These are phyloP conservation scores for Brienomyrus brachyistius DNA, from an alignment of 2,113 vertebrate species.

Conservation along the genomic window DNA sequence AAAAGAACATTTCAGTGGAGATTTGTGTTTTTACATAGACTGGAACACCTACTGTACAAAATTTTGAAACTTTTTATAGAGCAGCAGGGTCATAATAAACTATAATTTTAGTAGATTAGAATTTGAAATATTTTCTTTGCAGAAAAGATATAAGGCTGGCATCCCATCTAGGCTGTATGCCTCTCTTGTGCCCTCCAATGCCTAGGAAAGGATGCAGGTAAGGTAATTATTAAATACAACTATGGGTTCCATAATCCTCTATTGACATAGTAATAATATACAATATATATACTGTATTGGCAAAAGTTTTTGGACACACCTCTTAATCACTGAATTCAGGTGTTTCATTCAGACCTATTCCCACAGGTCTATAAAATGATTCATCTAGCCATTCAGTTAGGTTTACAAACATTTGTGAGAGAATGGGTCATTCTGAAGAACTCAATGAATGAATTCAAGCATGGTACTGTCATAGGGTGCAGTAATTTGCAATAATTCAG, in stretches of 20 bases:
- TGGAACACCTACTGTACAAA: not conserved
- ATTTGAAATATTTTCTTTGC: not conserved
- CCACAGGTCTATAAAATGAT: not conserved
- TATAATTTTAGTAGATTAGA: not conserved
- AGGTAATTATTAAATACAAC: not conserved
- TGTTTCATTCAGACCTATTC: not conserved
- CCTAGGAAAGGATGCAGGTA: not conserved
- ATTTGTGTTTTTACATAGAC: not conserved
- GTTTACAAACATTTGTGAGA: not conserved
- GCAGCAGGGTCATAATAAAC: not conserved
- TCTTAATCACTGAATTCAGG: not conserved
- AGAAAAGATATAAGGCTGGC: not conserved
- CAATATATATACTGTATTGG: not conserved
- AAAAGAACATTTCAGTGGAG: not conserved
- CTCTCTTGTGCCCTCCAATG: not conserved
- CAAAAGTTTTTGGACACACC: not conserved
- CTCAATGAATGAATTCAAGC: no score
- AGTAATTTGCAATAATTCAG: not conserved
- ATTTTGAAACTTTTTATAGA: not conserved
- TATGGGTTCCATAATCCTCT: not conserved
- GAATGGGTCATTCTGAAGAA: not conserved
- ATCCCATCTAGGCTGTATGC: not conserved
- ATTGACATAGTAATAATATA: not conserved
- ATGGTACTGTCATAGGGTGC: not conserved
- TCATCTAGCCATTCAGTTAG: no score